Percentiles rank a stretch among this genome's conserved stretches.
phyloP scores from a whole-genome alignment of 37 sponge, comb jelly and placozoan genomes.

The Lycopodina hypogea region DNA sequence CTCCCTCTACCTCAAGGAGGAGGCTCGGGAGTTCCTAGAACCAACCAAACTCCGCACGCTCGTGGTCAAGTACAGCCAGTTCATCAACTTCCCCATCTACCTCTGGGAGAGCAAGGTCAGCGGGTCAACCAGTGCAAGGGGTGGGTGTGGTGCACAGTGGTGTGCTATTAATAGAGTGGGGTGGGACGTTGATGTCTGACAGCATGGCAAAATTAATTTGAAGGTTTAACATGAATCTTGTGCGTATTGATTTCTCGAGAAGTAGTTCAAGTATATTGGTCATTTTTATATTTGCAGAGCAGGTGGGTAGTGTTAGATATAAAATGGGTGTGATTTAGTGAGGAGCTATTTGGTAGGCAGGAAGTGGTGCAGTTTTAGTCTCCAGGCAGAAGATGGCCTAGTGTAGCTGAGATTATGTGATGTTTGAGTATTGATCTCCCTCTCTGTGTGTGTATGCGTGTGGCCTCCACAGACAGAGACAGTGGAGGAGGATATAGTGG shows the following conservation, averaged over 20 bases:
- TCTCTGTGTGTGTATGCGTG: too few species aligned
- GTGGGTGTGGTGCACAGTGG: constrained; percentile 1
- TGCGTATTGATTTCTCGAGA: neutral
- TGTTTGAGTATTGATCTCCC: neutral
- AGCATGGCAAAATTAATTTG: neutral
- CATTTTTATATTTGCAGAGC: too few species aligned
- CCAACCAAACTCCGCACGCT: constrained; percentile 69
- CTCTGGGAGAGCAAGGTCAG: constrained; percentile 95
- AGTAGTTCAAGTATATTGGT: too few species aligned
- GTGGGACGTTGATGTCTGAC: neutral
- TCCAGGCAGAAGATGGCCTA: too few species aligned
- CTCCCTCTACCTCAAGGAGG: constrained; percentile 93
- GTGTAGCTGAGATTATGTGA: neutral
- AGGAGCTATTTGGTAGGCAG: too few species aligned
- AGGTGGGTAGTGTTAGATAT: too few species aligned
- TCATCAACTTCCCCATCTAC: constrained; percentile 99
- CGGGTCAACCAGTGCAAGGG: too few species aligned
- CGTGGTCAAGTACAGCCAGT: constrained; percentile 95
- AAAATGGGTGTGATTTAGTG: too few species aligned
- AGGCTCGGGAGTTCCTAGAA: constrained; percentile 89
- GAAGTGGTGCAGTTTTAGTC: too few species aligned
- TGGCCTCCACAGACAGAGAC: constrained; percentile 61
- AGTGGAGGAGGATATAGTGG: constrained; percentile 79
- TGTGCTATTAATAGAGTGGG: neutral
- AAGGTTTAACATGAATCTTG: neutral